A percentile compares a stretch with the other conserved stretches of the same genome.
Conservation (phyloP, 2,888 invertebrate genomes). For the Synanthedon vespiformis region DNA sequence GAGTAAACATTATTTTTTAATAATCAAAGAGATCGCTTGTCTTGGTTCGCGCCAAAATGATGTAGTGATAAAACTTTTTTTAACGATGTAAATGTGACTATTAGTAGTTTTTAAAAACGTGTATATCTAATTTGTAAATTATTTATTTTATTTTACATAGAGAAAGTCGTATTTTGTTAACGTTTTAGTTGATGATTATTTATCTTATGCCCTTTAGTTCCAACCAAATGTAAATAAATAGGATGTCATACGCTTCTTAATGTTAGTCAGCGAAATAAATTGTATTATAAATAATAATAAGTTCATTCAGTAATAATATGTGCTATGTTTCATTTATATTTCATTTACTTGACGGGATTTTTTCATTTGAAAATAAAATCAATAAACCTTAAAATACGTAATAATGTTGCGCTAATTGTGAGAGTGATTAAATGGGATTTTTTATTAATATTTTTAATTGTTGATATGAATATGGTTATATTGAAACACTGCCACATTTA, state of each 20-base stretch:
- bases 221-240: conserved; percentile 62
- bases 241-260: conserved; percentile 67
- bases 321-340: conserved; percentile 34
- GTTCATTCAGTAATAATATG: conserved; percentile 47
- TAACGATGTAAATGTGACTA: conserved; percentile 57
- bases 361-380: too few relatives aligned
- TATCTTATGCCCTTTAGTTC: conserved; percentile 57
- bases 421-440: too few relatives aligned
- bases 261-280: conserved; percentile 61
- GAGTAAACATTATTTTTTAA: too few relatives aligned
- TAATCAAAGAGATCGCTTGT: conserved; percentile 25
- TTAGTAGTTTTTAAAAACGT: conserved; percentile 42
- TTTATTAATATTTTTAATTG: too few relatives aligned
- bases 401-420: too few relatives aligned
- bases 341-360: conserved; percentile 20
- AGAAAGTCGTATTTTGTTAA: conserved; percentile 71
- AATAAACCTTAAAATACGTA: too few relatives aligned
- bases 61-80: conserved; percentile 45
- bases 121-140: conserved; percentile 70
- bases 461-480: too few relatives aligned
- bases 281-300: conserved; percentile 52
- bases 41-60: conserved; percentile 31
- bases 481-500: neutral
- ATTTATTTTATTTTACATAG: conserved; percentile 68
- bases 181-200: conserved; percentile 70